Evolutionary conservation across 2,113 vertebrate genomes (phyloP).

Genomic region (Climacteris rufus): DNA sequence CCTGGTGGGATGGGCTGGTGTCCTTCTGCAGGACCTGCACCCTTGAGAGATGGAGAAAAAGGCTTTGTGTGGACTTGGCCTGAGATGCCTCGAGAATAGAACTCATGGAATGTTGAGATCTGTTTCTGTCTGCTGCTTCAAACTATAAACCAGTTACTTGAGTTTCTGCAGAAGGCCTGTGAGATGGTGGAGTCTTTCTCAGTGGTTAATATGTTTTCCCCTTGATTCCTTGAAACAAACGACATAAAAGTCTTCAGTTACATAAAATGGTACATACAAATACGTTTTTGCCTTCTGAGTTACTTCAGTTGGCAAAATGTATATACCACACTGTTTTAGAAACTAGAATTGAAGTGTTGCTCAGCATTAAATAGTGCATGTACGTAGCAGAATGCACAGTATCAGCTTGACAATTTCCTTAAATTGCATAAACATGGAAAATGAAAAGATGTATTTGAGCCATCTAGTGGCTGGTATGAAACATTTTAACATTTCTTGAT

Average conservation of each 20-base stretch:
- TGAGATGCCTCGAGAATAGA: neutral
- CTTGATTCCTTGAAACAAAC: neutral
- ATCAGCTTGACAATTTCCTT: neutral
- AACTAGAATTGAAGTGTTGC: neutral
- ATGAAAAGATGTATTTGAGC: slow-evolving; percentile 43
- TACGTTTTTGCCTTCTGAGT: neutral
- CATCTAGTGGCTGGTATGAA: slow-evolving; percentile 62
- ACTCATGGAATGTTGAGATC: fast-evolving
- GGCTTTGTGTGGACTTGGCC: neutral
- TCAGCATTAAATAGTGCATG: neutral
- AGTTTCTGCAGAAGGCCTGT: neutral
- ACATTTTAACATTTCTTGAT: neutral
- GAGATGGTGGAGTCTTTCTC: neutral
- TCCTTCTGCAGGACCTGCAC: neutral
- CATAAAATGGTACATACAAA: neutral
- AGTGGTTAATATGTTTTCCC: neutral
- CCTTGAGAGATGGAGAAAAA: neutral
- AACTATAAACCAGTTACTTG: neutral
- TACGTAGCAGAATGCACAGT: neutral
- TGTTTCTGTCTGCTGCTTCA: neutral
- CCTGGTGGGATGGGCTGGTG: neutral
- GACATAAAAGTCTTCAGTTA: neutral
- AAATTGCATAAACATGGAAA: neutral
- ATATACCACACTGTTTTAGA: neutral
- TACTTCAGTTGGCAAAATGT: neutral